Base-by-base conservation (phyloP, 2,888 invertebrate genomes). In the Melipona beecheii region DNA sequence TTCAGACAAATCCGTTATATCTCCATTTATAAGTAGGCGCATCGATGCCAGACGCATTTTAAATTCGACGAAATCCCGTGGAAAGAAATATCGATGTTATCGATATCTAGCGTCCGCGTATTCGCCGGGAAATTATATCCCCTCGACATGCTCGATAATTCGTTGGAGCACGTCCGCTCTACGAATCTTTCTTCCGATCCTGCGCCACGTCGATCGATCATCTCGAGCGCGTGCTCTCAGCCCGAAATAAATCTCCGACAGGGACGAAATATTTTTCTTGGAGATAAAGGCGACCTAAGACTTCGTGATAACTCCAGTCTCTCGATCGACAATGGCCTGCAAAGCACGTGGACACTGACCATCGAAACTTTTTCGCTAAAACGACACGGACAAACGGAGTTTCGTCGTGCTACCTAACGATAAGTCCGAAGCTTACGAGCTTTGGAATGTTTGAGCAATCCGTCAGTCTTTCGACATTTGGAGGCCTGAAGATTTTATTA, bases 81-180 rank as follows among this genome's bases (percentile, higher is more conserved):
- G 54, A 70, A 65, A 64, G 54, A 50, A n/a, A 21, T 56, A 70
- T 56, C 50, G 27, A 24, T 31, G 70, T 75, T 58, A 75, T 71
- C 78, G 19, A 73, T 49, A 72, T 19, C 58, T 49, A 17, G 27
- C 49, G 21, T 73, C 36, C 64, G 65, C 27, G 62, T 64, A 69
- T 79, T 64, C 75, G 58, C 68, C 64, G 31, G 24, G 49, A 73
- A 36, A 70, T 73, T 73, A 58, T 75, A 52, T 56, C 21, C 0
- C 65, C 6, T 78, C 60, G 62, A 72, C 58, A 56, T n/a, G 36
- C n/a, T 70, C 70, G 71, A 71, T 58, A 50, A 62, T 66, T 64
- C 68, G 68, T 27, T 5, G 68, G 27, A 52, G 56, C 68, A 58
- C 71, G 36, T 36, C 6, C 36, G 71, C 21, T 19, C 15, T 31